A percentile compares a stretch with the other conserved stretches of the same genome.
Evolutionary conservation across 2,797 vertebrate genomes (phyloP).

Genomic region (Gallinago solitaria): DNA sequence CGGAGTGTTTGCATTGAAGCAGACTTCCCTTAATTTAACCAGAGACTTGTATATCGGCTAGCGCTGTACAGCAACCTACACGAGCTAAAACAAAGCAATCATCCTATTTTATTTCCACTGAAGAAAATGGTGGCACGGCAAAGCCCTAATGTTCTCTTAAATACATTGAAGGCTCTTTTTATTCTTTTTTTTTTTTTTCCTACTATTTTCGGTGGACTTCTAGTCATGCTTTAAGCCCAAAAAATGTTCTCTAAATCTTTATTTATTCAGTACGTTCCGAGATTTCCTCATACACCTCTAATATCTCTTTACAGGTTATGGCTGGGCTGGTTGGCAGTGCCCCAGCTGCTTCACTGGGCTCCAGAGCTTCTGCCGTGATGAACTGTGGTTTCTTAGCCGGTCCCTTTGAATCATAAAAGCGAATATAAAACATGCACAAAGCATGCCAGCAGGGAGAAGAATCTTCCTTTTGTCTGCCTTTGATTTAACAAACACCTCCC

Average conservation of each 20-base stretch:
- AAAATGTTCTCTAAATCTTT: not conserved
- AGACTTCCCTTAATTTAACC: conserved; percentile 18
- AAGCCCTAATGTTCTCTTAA: not conserved
- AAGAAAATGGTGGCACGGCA: not conserved
- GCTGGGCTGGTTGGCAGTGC: not conserved
- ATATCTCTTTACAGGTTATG: rapidly evolving
- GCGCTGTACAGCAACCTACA: not conserved
- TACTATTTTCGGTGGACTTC: not conserved
- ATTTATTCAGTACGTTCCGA: not conserved
- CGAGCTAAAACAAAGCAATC: not conserved
- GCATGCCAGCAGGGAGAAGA: not conserved
- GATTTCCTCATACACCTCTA: not conserved
- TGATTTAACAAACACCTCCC: not conserved
- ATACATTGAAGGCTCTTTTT: not conserved
- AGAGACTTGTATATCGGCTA: not conserved
- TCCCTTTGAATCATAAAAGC: not conserved
- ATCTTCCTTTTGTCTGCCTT: not conserved
- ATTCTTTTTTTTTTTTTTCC: too few species aligned
- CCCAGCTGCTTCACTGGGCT: not conserved
- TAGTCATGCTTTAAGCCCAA: not conserved
- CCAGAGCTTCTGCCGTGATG: not conserved
- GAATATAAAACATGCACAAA: not conserved
- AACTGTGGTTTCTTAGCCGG: not conserved
- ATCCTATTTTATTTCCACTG: not conserved
- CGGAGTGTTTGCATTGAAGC: not conserved